A percentile compares a stretch with the other conserved stretches of the same genome.
These are phyloP conservation scores for Antennarius maculatus DNA, from an alignment of 2,797 vertebrate species.

Conservation along the genomic window DNA sequence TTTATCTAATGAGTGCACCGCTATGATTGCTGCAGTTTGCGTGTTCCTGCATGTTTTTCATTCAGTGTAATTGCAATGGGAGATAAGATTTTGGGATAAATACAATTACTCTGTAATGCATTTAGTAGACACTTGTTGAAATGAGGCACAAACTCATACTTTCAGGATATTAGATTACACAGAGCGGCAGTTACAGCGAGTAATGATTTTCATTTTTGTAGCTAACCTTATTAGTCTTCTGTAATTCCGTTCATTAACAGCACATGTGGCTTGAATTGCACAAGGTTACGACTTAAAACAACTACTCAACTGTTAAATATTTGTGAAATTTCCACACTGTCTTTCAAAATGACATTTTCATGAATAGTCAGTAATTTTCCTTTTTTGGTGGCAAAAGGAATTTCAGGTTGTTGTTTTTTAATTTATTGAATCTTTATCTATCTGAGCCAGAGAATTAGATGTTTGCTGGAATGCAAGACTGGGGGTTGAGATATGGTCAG, in stretches of 20 bases:
- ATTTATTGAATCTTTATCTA: constrained; percentile 51
- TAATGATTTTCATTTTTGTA: constrained; percentile 50
- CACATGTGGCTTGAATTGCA: constrained; percentile 26
- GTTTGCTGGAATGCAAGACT: constrained; percentile 42
- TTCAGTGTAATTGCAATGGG: constrained; percentile 46
- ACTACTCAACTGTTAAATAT: constrained; percentile 17
- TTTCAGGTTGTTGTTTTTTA: not conserved
- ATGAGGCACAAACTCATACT: constrained; percentile 39
- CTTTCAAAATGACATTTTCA: constrained; percentile 20
- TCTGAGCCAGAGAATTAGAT: constrained; percentile 49
- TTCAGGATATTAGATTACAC: constrained; percentile 42
- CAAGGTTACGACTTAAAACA: constrained; percentile 20
- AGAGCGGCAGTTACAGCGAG: constrained; percentile 31
- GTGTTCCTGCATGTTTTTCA: constrained; percentile 56
- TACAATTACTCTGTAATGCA: constrained; percentile 47
- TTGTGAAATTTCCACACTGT: constrained; percentile 6
- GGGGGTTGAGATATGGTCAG: constrained; percentile 20
- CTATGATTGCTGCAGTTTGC: constrained; percentile 56
- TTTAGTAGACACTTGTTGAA: constrained; percentile 59
- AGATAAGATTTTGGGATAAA: constrained; percentile 62
- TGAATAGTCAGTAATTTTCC: constrained; percentile 28
- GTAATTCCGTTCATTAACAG: constrained; percentile 52
- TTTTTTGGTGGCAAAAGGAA: constrained; percentile 23
- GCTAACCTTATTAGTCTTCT: constrained; percentile 61
- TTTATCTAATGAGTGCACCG: constrained; percentile 74